phyloP scores from a whole-genome alignment of 2,888 invertebrate genomes.

The Arge pagana region DNA sequence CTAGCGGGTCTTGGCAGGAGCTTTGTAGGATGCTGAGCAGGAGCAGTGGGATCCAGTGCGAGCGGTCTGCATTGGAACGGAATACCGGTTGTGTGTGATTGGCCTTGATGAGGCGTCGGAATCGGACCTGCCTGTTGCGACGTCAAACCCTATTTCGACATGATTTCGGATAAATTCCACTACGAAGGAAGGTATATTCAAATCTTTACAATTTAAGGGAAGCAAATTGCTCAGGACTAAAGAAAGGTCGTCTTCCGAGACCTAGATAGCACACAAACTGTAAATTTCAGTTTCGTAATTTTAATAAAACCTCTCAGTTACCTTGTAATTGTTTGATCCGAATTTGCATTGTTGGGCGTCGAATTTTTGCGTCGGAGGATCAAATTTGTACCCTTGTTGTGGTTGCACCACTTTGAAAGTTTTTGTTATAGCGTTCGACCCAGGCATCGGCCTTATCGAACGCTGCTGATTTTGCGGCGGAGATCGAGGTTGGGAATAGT shows the following conservation, averaged over 20 bases:
- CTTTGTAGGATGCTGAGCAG: constrained; percentile 48
- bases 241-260: no score
- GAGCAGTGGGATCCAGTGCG: constrained; percentile 50
- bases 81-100: constrained; percentile 42
- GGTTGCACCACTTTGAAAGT: constrained; percentile 49
- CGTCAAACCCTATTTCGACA: constrained; percentile 42
- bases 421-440: constrained; percentile 39
- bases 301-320: no score
- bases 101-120: constrained; percentile 42
- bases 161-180: no score
- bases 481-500: constrained; percentile 36
- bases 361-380: constrained; percentile 43
- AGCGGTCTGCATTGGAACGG: constrained; percentile 47
- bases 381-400: constrained; percentile 51
- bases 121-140: constrained; percentile 46
- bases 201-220: no score
- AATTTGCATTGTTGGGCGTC: constrained; percentile 51
- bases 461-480: constrained; percentile 39
- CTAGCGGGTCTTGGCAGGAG: constrained; percentile 44
- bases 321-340: constrained; percentile 45
- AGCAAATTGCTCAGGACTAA: no score
- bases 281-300: no score
- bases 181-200: no score
- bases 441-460: constrained; percentile 41
- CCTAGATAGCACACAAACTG: no score